These are phyloP conservation scores for Leucosticte australis DNA, from an alignment of 2,113 vertebrate genomes.

Conservation along the genomic window DNA sequence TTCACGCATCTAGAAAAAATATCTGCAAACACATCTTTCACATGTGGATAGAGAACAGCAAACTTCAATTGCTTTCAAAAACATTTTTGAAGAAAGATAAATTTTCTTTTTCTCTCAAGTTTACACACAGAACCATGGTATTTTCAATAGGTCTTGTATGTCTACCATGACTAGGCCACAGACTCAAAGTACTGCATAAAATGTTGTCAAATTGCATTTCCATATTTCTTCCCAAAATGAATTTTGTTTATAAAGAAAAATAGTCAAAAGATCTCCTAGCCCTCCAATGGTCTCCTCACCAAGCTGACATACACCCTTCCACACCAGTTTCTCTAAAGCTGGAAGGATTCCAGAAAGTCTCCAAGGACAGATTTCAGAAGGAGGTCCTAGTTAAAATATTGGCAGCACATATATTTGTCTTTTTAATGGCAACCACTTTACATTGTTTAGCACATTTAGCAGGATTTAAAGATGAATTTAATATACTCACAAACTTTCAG, in stretches of 20 bases:
- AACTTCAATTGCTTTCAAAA: neutral
- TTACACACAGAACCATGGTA: neutral
- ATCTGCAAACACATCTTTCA: neutral
- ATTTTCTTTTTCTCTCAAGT: neutral
- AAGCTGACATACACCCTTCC: neutral
- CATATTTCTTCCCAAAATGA: neutral
- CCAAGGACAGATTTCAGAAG: neutral
- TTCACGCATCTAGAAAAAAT: neutral
- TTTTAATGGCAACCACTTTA: constrained; percentile 49
- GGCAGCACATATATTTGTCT: constrained; percentile 15
- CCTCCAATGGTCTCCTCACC: neutral
- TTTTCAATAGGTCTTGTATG: neutral
- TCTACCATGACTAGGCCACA: neutral
- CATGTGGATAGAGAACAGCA: neutral
- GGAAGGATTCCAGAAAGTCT: neutral
- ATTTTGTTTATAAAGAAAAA: neutral
- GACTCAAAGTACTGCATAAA: neutral
- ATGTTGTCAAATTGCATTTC: neutral
- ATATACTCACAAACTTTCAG: neutral
- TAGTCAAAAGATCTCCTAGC: neutral
- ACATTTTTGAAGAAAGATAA: neutral
- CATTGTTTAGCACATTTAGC: constrained; percentile 37
- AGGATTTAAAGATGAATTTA: constrained; percentile 27
- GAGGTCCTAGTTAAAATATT: neutral
- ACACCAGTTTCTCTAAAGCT: neutral